Conservation (phyloP, 1,140 invertebrate species). For the Bombus huntii region DNA sequence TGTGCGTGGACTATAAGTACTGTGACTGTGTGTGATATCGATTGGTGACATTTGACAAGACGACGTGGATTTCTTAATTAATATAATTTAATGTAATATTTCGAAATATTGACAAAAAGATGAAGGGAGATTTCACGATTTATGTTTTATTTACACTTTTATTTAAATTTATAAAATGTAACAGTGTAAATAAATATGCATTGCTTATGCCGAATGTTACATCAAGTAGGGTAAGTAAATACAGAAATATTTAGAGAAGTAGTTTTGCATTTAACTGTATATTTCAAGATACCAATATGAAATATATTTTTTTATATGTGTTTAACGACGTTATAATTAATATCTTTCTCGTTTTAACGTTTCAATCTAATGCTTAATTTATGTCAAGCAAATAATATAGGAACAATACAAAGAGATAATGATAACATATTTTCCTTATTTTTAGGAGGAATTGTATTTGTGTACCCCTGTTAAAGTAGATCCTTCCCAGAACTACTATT, state of each 20-base stretch:
- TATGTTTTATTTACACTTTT: slow-evolving; percentile 57
- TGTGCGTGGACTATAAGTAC: neutral
- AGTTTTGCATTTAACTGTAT: neutral
- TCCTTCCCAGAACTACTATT: slow-evolving; percentile 87
- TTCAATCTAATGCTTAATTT: neutral
- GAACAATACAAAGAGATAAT: neutral
- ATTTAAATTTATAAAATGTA: slow-evolving; percentile 64
- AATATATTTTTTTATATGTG: neutral
- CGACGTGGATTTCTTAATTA: neutral
- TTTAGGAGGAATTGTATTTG: slow-evolving; percentile 92
- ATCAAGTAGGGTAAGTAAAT: slow-evolving; percentile 85
- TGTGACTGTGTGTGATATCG: slow-evolving; percentile 35
- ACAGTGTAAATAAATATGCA: slow-evolving; percentile 82
- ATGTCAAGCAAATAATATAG: neutral
- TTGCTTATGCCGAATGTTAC: slow-evolving; percentile 89
- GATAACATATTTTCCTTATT: slow-evolving; percentile 57
- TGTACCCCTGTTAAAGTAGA: slow-evolving; percentile 92
- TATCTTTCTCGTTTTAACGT: neutral
- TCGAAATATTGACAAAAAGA: slow-evolving; percentile 26
- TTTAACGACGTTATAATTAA: neutral
- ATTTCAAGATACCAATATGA: neutral
- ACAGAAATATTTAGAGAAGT: neutral
- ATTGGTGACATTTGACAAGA: slow-evolving; percentile 54
- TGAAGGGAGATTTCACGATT: slow-evolving; percentile 36
- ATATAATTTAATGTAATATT: neutral